phyloP scores from a whole-genome alignment of 2,888 invertebrate genomes.

The Phania funesta region DNA sequence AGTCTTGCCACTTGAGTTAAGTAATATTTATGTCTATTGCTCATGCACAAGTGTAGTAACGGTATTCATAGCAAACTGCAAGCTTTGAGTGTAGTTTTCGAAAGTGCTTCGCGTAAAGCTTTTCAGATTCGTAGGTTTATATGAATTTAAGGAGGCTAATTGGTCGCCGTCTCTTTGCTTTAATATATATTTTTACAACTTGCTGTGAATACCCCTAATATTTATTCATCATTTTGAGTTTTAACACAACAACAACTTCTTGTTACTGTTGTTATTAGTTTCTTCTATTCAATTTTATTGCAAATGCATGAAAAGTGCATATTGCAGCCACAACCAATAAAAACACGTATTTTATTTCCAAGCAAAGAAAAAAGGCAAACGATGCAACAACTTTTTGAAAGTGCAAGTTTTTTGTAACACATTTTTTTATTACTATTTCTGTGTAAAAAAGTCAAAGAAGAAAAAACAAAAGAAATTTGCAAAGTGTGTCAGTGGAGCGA shows the following conservation, averaged over 20 bases:
- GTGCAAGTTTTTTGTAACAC: conserved; percentile 42
- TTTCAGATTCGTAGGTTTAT: no score
- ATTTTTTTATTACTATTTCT: conserved; percentile 8
- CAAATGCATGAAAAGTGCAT: conserved; percentile 10
- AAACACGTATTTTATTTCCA: conserved; percentile 41
- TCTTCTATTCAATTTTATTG: conserved; percentile 18
- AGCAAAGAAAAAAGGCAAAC: neutral
- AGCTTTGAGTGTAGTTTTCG: no score
- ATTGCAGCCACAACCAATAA: neutral
- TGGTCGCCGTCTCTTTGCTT: no score
- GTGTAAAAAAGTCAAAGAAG: neutral
- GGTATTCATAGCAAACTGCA: neutral
- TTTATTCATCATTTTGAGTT: neutral
- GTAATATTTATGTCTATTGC: conserved; percentile 13
- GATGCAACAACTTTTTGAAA: conserved; percentile 28
- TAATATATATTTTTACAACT: neutral
- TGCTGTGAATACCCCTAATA: conserved; percentile 10
- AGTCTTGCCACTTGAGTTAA: conserved; percentile 11
- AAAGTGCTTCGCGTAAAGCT: no score
- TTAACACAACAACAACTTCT: conserved; percentile 7
- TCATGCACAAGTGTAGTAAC: neutral
- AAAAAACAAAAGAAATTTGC: neutral
- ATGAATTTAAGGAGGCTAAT: no score
- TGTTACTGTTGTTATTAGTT: neutral
- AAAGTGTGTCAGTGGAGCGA: conserved; percentile 55